phyloP scores from a whole-genome alignment of 2,113 vertebrate species.

The Tragelaphus strepsiceros region DNA sequence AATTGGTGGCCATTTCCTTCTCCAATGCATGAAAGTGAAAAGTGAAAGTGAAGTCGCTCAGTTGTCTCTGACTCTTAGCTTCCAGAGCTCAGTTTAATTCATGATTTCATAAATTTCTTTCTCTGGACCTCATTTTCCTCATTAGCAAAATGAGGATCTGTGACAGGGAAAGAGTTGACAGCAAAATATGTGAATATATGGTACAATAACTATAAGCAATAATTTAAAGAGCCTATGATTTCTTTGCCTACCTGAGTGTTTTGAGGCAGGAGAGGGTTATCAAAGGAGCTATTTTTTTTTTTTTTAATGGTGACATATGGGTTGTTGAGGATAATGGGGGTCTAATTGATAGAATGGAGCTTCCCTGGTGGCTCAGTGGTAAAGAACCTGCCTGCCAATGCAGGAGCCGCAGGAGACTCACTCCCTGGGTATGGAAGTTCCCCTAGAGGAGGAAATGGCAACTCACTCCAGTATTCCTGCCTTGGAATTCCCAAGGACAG shows the following conservation, averaged over 20 bases:
- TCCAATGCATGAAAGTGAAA: too few relatives aligned
- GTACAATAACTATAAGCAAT: not conserved
- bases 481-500: not conserved
- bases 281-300: not conserved
- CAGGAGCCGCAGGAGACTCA: not conserved
- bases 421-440: not conserved
- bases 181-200: not conserved
- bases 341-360: not conserved
- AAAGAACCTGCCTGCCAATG: not conserved
- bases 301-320: not conserved
- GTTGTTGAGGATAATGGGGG: not conserved
- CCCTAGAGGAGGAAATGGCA: not conserved
- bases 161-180: rapidly evolving
- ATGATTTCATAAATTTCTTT: not conserved
- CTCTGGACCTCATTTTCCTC: not conserved
- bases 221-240: not conserved
- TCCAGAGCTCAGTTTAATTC: not conserved
- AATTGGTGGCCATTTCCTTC: too few relatives aligned
- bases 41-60: too few relatives aligned
- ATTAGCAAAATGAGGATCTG: not conserved
- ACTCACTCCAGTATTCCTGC: not conserved
- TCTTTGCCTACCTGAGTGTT: not conserved
- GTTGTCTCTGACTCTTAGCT: not conserved
- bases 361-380: not conserved
- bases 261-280: not conserved